Evolutionary conservation across 2,113 vertebrate species (phyloP).

Genomic region (Colinus virginianus): DNA sequence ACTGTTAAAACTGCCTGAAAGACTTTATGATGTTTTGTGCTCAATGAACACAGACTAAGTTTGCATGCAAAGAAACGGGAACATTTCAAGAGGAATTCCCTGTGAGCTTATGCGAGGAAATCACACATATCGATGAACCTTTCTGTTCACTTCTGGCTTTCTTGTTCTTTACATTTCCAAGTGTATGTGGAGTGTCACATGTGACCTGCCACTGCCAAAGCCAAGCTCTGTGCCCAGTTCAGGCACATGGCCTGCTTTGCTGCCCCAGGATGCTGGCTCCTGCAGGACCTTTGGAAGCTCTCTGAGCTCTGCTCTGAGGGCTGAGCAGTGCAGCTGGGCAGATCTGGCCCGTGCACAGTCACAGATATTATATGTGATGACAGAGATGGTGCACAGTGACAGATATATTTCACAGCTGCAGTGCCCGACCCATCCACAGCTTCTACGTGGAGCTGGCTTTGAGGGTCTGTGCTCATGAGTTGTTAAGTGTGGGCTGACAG

Average conservation of each 20-base stretch:
- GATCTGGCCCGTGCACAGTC: not conserved
- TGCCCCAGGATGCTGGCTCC: rapidly evolving
- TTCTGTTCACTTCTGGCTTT: not conserved
- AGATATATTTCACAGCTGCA: not conserved
- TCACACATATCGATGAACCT: not conserved
- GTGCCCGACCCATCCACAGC: not conserved
- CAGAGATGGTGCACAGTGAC: not conserved
- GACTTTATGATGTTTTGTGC: not conserved
- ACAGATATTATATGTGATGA: not conserved
- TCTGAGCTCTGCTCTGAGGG: not conserved
- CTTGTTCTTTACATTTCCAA: not conserved
- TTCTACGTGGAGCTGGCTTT: rapidly evolving
- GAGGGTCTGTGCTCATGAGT: rapidly evolving
- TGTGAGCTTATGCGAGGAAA: not conserved
- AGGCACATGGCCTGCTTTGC: not conserved
- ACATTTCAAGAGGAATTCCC: slow-evolving; percentile 43
- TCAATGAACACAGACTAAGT: not conserved
- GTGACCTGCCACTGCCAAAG: not conserved
- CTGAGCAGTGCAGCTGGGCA: not conserved
- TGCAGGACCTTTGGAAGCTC: too few relatives aligned
- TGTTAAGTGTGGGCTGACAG: rapidly evolving
- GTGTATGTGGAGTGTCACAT: not conserved
- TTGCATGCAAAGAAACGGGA: not conserved
- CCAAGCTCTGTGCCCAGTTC: too few relatives aligned
- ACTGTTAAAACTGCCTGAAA: slow-evolving; percentile 15